Percentiles rank a stretch among this genome's conserved stretches.
Evolutionary conservation across 2,797 vertebrate genomes (phyloP).

Genomic region (Hydrolagus colliei): DNA sequence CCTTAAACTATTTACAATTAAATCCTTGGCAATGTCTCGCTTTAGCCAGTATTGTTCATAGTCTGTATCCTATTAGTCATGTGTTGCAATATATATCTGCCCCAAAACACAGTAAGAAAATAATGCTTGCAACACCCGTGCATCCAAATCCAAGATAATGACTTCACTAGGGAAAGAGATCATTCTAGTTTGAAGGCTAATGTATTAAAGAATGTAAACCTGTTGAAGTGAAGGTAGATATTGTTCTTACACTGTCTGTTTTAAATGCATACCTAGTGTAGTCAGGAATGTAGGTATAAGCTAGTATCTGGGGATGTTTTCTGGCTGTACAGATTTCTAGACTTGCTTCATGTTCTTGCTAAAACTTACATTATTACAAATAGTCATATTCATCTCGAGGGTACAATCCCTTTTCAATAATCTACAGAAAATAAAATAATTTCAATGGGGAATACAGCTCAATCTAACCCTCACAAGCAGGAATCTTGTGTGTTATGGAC

Average conservation of each 20-base stretch:
- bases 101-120: neutral
- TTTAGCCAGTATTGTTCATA: neutral
- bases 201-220: neutral
- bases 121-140: neutral
- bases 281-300: neutral
- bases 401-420: neutral
- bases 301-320: neutral
- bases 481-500: neutral
- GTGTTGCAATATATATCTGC: neutral
- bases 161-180: neutral
- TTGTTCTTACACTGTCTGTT: neutral
- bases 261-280: neutral
- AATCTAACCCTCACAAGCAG: neutral
- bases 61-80: neutral
- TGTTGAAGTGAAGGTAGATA: neutral
- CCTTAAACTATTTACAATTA: too few relatives aligned
- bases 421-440: neutral
- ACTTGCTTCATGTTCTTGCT: neutral
- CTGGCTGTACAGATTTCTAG: neutral
- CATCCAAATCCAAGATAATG: neutral
- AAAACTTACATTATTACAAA: neutral
- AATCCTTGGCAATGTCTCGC: neutral
- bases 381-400: neutral
- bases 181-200: neutral
- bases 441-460: neutral